Evolutionary conservation across 2,113 vertebrate species (phyloP), one percentile per base, ranked within the genome.

Genomic region (Cyanoderma ruficeps): DNA sequence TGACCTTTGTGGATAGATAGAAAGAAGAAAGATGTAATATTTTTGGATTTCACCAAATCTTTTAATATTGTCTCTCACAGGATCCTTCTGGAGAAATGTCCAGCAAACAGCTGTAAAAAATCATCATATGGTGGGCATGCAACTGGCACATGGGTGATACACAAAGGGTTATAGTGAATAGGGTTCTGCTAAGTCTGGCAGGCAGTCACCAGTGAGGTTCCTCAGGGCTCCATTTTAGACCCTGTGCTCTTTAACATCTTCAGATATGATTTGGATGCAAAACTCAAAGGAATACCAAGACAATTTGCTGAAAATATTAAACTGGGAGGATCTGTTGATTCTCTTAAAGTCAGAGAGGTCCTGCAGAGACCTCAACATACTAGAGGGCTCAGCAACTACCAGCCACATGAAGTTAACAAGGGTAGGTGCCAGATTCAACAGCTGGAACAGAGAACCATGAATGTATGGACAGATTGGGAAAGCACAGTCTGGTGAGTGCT

Each of bases 61-160:
- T 81, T 52, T 37, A 25, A 44, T 44, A 37, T 33, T 65, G 12
- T 57, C 27, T 50, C 27, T 57, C 22, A 50, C 22, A 57, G 10
- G 13, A 37, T 59, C 27, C 8, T 81, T 57, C 18, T 33, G 12
- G 8, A 33, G 12, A 74, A 65, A 72, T 20, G 22, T 28, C 14
- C 33, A 72, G 8, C 7, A 33, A 65, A 55, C 15, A 61, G 24
- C 39, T 87, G 13, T n/a, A 11, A 33, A 57, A 23, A 49, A 15
- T 28, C 15, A 24, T 50, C 11, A 42, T 11, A 10, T 0, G 0
- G 27, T 65, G 18, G 12, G 8, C 0, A 0, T 74, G 37, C 27
- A 52, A 28, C 27, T 20, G 52, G 10, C 15, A 57, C 37, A 44
- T 37, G 44, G 15, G 15, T 52, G 14, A 33, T 44, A 27, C 12